Conservation (phyloP, 2,888 invertebrate species). For the Drosophila prostipennis region DNA sequence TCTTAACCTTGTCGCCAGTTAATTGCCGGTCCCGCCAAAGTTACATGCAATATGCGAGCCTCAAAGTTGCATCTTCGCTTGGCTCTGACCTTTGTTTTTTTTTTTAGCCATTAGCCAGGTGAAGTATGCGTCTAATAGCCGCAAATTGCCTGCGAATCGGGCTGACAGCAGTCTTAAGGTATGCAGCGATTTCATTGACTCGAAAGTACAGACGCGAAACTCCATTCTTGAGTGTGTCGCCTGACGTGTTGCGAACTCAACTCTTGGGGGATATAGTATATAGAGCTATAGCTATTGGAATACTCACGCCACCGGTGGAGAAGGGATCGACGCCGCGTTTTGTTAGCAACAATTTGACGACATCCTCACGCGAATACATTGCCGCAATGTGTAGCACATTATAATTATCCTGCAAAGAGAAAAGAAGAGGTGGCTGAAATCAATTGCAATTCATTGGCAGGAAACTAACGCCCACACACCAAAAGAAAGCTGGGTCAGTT, state of each 20-base stretch:
- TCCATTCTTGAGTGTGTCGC: not conserved
- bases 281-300: conserved; percentile 11
- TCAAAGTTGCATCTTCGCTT: conserved; percentile 58
- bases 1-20: conserved; percentile 76
- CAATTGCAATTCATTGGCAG: conserved; percentile 62
- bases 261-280: conserved; percentile 15
- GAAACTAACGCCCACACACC: conserved; percentile 46
- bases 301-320: conserved; percentile 96
- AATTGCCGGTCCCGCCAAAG: conserved; percentile 66
- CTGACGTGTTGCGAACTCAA: conserved; percentile 26
- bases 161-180: conserved; percentile 24
- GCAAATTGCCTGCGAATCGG: conserved; percentile 40
- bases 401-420: conserved; percentile 93
- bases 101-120: conserved; percentile 9
- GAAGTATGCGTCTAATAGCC: conserved; percentile 60
- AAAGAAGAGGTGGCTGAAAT: conserved; percentile 44
- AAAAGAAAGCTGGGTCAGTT: conserved; percentile 35
- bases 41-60: conserved; percentile 71
- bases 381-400: conserved; percentile 97
- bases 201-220: conserved; percentile 1
- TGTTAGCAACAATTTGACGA: conserved; percentile 94
- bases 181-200: conserved; percentile 39
- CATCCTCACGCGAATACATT: conserved; percentile 97
- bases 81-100: conserved; percentile 39
- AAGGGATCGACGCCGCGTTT: conserved; percentile 96